A percentile compares a stretch with the other conserved stretches of the same genome.
phyloP scores from a whole-genome alignment of 2,113 vertebrate species.

The Dascyllus trimaculatus region DNA sequence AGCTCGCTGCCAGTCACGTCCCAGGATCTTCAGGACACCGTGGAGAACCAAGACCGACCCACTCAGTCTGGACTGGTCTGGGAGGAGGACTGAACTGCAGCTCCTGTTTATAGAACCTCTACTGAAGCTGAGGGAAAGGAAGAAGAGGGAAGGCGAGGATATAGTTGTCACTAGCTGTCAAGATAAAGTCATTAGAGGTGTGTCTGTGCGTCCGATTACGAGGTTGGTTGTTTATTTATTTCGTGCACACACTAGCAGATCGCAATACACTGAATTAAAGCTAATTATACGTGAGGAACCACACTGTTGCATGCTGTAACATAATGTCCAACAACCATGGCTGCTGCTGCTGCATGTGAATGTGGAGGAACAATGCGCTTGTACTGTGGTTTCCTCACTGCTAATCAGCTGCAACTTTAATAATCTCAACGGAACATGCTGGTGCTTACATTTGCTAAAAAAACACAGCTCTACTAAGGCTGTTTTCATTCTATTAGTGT shows the following conservation, averaged over 20 bases:
- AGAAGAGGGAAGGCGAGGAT: neutral
- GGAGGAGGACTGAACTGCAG: slow-evolving; percentile 1
- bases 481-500: neutral
- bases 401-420: neutral
- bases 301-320: slow-evolving; percentile 2
- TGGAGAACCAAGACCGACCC: slow-evolving; percentile 49
- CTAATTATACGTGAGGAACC: too few relatives aligned
- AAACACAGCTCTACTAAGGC: neutral
- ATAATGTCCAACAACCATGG: neutral
- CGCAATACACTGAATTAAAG: neutral
- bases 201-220: neutral
- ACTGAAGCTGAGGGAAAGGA: neutral
- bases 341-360: neutral
- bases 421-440: neutral
- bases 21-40: slow-evolving; percentile 51
- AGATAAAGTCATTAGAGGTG: slow-evolving; percentile 10
- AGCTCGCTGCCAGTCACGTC: slow-evolving; percentile 13
- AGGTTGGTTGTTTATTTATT: slow-evolving; percentile 25
- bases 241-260: neutral
- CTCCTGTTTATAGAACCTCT: neutral
- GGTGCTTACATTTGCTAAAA: neutral
- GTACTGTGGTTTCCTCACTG: neutral
- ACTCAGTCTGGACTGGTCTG: neutral
- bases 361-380: neutral
- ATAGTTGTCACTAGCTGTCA: neutral